Base-by-base conservation (phyloP, 2,113 vertebrate species). In the Microcebus lehilahytsara region DNA sequence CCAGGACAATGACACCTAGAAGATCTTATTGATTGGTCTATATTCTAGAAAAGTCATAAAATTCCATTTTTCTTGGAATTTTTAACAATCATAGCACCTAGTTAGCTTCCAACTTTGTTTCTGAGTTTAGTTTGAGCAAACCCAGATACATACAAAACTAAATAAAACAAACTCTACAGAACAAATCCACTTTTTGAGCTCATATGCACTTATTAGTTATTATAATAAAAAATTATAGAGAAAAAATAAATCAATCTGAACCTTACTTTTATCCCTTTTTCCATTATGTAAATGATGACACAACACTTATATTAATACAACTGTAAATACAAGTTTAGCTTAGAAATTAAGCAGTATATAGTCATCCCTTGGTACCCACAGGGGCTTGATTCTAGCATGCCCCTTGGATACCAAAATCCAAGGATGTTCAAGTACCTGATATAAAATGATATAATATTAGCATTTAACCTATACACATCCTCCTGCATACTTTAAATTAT, bases 111-210 rank as follows among this genome's bases (percentile, higher is more conserved):
- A 69, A 64, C 25, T 80, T 69, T 27, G 2, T 67, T 80, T 94
- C 58, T 91, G 30, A 78, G 22, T 56, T 90, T 80, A 94, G 22
- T 89, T 51, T 77, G n/a, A 91, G 78, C 32, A 94, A 88, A 92
- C 2, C 6, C 25, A 62, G 64, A 81, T 8, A 13, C 42, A 30
- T 25, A 64, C 4, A 67, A 40, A 34, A n/a, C 30, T 46, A 25
- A 4, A 53, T 0, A 67, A 34, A 91, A 90, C 23, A 94, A 89
- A 74, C 30, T 13, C 11, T 7, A n/a, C 1, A 40, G 32, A 78
- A 84, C 30, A 88, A 85, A 80, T 25, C 32, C 42, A 85, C 62
- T 56, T 60, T 62, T 62, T 67, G 34, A 66, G 46, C 4, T 66
- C 60, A 46, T 9, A 42, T 56, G 37, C n/a, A 72, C 42, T 88